These are phyloP conservation scores for Corythornis madagascariensis DNA, from an alignment of 2,113 vertebrate species.

Conservation along the genomic window DNA sequence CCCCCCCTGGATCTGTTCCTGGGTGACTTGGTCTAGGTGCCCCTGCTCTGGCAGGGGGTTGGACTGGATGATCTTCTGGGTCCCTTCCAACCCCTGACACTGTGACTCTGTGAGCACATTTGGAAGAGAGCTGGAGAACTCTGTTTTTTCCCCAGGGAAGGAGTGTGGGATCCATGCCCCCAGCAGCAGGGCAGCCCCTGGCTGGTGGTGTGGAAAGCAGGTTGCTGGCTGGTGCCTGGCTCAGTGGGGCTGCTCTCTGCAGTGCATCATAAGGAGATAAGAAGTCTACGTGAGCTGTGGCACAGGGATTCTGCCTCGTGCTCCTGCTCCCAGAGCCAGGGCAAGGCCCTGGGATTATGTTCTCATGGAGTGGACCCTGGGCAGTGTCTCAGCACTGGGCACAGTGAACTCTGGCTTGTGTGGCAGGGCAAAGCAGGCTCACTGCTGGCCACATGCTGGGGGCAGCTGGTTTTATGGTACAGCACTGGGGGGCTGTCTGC, in stretches of 20 bases:
- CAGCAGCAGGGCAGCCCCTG: neutral
- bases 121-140: neutral
- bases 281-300: neutral
- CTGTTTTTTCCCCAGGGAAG: neutral
- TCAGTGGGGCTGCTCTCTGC: neutral
- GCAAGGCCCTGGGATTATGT: neutral
- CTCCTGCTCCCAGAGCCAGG: neutral
- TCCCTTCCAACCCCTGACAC: no score
- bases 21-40: no score
- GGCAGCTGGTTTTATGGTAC: neutral
- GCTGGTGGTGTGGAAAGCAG: neutral
- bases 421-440: neutral
- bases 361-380: neutral
- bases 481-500: neutral
- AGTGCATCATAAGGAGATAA: neutral
- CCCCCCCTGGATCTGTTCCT: no score
- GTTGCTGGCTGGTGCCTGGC: neutral
- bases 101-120: neutral
- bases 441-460: neutral
- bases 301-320: neutral
- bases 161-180: neutral
- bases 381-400: no score
- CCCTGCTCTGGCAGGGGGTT: no score
- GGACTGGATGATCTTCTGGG: no score
- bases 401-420: neutral